Base-by-base conservation (phyloP, 2,113 vertebrate genomes). In the Aphelocoma coerulescens region DNA sequence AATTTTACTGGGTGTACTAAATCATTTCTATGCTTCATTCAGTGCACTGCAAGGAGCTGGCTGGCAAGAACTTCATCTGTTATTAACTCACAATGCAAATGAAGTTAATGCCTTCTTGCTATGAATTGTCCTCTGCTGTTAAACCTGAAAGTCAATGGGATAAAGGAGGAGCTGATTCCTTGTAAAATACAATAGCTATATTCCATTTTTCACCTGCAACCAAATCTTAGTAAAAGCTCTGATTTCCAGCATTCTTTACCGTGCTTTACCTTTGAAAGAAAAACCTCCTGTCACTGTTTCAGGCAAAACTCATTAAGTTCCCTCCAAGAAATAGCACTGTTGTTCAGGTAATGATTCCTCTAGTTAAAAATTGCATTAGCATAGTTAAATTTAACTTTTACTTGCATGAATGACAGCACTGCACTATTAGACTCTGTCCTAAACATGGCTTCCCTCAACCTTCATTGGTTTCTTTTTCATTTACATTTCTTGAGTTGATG, bases 1-100 rank as follows among this genome's bases (percentile, higher is more conserved):
- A 88, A 91, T 96, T 95, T 97, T 92, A 51, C 58, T 93, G 83
- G 77, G 19, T 63, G 6, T 46, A 84, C 72, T 95, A 92, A 97
- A 97, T 97, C 91, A 95, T 85, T 96, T 89, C 85, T 82, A 6
- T 84, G 88, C 65, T 91, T 95, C 75, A 58, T 52, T 88, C 96
- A 88, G 54, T 83, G 48, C 77, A 68, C 43, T 78, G 35, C 83
- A 92, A 93, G 78, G 44, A 84, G 37, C 44, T 94, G 68, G 8
- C 72, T 95, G 86, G 72, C 57, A 95, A 71, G 89, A 91, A 69
- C 46, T 68, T 88, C 10, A 35, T 67, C 52, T 72, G 61, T 88
- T 93, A 91, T 87, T 93, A 96, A 87, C 69, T 88, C 22, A 37
- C 62, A 76, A 81, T 90, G 85, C 37, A 85, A 93, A 96, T 81